Conservation (phyloP, 2,797 vertebrate species). For the Pangasius sanitwongsei region DNA sequence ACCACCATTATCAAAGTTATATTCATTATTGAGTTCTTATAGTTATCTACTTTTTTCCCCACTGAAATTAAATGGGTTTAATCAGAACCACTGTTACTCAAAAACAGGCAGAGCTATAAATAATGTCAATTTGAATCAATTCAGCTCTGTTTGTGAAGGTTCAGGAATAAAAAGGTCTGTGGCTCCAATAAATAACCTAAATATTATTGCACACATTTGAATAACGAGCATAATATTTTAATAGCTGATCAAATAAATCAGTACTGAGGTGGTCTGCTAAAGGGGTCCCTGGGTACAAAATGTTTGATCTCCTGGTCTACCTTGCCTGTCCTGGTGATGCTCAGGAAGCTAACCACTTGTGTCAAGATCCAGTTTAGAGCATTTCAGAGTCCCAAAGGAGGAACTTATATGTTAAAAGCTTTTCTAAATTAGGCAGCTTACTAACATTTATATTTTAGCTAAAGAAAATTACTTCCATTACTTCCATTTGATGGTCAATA, state of each 20-base stretch:
- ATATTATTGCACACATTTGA: not conserved
- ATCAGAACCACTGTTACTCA: not conserved
- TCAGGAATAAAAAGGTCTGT: not conserved
- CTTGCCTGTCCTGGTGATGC: not conserved
- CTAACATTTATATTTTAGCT: not conserved
- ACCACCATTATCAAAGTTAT: not conserved
- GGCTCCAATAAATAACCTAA: not conserved
- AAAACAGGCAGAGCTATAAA: not conserved
- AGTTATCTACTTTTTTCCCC: not conserved
- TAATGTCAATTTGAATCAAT: not conserved
- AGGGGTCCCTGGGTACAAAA: not conserved
- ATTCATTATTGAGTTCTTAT: not conserved
- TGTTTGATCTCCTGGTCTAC: not conserved
- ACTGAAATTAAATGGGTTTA: not conserved
- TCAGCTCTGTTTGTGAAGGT: not conserved
- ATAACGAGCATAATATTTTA: not conserved
- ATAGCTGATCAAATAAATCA: not conserved
- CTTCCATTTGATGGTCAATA: not conserved
- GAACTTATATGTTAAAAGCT: not conserved
- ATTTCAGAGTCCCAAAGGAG: not conserved
- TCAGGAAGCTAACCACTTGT: not conserved
- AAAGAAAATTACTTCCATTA: not conserved
- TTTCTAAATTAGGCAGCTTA: not conserved
- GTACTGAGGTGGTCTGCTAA: not conserved
- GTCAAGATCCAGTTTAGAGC: not conserved